Evolutionary conservation across 2,888 invertebrate species (phyloP).

Genomic region (Leucoptera coffeella): DNA sequence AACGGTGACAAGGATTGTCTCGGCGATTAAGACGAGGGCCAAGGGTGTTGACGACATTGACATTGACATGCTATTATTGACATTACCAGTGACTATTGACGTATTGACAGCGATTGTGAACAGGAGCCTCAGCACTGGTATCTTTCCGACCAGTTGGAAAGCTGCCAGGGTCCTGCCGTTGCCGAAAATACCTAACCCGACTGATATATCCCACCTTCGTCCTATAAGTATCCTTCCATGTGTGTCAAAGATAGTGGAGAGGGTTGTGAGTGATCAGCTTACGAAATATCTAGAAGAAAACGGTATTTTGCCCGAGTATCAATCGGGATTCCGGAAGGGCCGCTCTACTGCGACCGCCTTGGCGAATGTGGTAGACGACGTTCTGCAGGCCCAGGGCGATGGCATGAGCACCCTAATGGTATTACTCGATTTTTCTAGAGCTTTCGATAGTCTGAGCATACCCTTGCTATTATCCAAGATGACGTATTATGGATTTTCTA

Average conservation of each 20-base stretch:
- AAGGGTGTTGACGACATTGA: background rate
- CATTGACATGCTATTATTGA: slow-evolving; percentile 1
- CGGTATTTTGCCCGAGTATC: background rate
- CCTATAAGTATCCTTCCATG: background rate
- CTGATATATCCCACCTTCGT: background rate
- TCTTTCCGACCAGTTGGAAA: background rate
- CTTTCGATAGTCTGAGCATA: background rate
- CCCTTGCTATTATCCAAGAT: background rate
- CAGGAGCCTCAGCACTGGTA: background rate
- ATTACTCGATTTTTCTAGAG: slow-evolving; percentile 1
- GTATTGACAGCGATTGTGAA: background rate
- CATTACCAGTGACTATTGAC: background rate
- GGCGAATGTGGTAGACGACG: background rate
- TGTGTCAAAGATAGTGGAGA: background rate
- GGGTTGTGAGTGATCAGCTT: background rate
- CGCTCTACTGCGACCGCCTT: background rate
- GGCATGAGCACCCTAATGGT: background rate
- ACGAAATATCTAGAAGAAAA: background rate
- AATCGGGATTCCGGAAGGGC: slow-evolving; percentile 1
- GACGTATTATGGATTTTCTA: background rate
- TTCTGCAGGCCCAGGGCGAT: background rate
- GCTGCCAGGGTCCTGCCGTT: background rate
- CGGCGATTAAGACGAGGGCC: background rate
- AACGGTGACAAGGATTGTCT: background rate
- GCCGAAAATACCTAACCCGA: background rate